Conservation (phyloP, 2,888 invertebrate genomes). For the Tipula confusa region DNA sequence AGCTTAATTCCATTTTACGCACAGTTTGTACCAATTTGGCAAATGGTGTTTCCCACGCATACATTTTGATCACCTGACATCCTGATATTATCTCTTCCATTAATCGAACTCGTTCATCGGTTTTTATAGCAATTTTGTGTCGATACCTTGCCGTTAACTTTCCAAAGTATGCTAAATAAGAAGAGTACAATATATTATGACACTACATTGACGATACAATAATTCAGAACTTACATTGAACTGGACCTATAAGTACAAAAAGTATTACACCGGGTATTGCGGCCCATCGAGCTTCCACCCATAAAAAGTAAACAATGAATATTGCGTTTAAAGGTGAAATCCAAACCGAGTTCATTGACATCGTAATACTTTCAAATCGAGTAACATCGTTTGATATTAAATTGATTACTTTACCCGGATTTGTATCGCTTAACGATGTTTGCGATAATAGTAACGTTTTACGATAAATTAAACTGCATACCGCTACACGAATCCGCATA, state of each 20-base stretch:
- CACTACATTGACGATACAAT: background rate
- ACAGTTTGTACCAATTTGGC: constrained; percentile 66
- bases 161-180: constrained; percentile 40
- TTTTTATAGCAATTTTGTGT: constrained; percentile 55
- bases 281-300: constrained; percentile 59
- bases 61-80: constrained; percentile 83
- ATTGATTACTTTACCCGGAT: constrained; percentile 83
- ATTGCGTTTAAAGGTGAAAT: constrained; percentile 64
- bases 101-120: constrained; percentile 69
- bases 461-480: constrained; percentile 78
- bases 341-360: constrained; percentile 76
- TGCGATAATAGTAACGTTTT: constrained; percentile 71
- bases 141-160: constrained; percentile 46
- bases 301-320: constrained; percentile 67
- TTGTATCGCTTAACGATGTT: constrained; percentile 72
- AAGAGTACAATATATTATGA: background rate
- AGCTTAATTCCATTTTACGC: constrained; percentile 58
- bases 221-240: constrained; percentile 60
- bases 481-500: constrained; percentile 74
- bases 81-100: constrained; percentile 72
- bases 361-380: constrained; percentile 71
- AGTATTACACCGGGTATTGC: constrained; percentile 67
- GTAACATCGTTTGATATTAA: constrained; percentile 82
- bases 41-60: constrained; percentile 86
- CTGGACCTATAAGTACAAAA: constrained; percentile 65